These are phyloP conservation scores for Heliopora coerulea DNA, from an alignment of 92 coral and sea anemone genomes.

Conservation along the genomic window DNA sequence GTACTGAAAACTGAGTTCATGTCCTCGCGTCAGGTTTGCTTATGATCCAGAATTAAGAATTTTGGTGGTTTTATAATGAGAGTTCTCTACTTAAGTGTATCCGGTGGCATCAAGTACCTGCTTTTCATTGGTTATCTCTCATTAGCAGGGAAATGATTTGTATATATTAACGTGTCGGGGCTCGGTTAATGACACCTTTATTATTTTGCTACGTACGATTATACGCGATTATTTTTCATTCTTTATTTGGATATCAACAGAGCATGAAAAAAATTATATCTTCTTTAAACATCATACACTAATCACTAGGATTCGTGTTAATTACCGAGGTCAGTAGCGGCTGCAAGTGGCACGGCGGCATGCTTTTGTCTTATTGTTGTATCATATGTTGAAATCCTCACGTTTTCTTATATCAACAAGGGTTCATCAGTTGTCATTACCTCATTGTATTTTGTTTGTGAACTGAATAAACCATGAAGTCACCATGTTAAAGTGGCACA, in stretches of 20 bases:
- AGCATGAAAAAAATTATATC: too few species aligned
- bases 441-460: background rate
- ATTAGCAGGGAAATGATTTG: conserved; percentile 22
- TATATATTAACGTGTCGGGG: conserved; percentile 12
- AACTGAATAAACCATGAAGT: conserved; percentile 4
- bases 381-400: background rate
- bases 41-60: background rate
- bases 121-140: conserved; percentile 2
- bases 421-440: too few species aligned
- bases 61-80: background rate
- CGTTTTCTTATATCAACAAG: too few species aligned
- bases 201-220: conserved; percentile 1
- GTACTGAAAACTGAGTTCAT: background rate
- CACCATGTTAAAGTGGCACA: conserved; percentile 10
- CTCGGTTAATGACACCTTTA: background rate
- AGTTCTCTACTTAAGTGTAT: background rate
- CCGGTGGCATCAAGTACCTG: background rate
- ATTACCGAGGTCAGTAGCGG: too few species aligned
- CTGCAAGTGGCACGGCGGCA: too few species aligned
- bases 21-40: background rate
- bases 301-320: too few species aligned
- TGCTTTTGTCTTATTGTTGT: background rate
- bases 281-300: background rate
- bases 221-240: background rate
- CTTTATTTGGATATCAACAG: background rate